These are phyloP conservation scores for Tanypteryx hageni DNA, from an alignment of 2,888 invertebrate genomes.

Conservation along the genomic window DNA sequence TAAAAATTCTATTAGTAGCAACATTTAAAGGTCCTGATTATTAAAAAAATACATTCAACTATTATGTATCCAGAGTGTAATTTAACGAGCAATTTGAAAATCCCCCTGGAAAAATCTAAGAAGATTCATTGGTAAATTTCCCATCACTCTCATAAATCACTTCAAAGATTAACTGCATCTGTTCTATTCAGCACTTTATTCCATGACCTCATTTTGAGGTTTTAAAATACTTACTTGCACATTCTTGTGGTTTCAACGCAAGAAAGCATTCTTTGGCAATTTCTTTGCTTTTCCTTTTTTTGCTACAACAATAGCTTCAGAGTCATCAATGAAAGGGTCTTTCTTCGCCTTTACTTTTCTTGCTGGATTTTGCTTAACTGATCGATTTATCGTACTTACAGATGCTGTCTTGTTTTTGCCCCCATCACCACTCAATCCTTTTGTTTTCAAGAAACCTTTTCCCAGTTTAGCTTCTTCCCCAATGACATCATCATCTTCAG, in stretches of 20 bases:
- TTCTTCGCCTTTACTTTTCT: background rate
- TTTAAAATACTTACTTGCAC: background rate
- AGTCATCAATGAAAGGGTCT: background rate
- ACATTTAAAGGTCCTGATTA: no score
- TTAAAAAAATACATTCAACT: no score
- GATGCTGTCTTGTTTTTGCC: background rate
- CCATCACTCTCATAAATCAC: no score
- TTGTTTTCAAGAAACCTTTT: background rate
- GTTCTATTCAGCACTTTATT: no score
- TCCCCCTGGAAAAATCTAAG: no score
- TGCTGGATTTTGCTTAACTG: background rate
- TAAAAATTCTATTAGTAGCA: no score
- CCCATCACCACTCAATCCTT: background rate
- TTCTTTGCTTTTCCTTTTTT: background rate
- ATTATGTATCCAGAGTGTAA: no score
- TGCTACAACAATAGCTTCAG: background rate
- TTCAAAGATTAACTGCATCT: no score
- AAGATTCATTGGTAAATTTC: no score
- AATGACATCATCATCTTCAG: no score
- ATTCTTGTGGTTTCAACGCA: background rate
- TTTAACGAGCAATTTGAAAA: no score
- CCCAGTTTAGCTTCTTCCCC: background rate
- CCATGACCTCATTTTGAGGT: background rate
- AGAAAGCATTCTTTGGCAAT: slow-evolving; percentile 4
- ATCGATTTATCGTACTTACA: background rate